Percentiles rank a stretch among this genome's conserved stretches.
Evolutionary conservation across 2,888 invertebrate species (phyloP).

Genomic region (Protonemura montana): DNA sequence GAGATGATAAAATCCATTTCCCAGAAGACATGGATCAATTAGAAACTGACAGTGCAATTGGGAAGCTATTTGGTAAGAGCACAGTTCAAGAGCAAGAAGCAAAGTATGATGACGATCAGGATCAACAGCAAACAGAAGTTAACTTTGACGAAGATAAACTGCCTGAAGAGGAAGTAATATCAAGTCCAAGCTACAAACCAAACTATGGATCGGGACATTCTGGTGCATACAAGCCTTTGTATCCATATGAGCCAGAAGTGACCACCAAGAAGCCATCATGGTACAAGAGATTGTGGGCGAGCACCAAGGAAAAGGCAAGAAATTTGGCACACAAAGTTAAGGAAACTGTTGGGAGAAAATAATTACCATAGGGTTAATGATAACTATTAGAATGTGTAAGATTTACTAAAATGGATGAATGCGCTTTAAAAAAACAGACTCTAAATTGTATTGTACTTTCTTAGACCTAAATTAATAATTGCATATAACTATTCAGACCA

Average conservation of each 20-base stretch:
- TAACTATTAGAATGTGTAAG: too few relatives aligned
- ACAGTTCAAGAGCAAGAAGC: not conserved
- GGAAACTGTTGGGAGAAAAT: conserved; percentile 44
- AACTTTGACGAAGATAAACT: not conserved
- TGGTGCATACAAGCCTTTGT: conserved; percentile 8
- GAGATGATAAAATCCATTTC: not conserved
- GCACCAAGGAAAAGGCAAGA: conserved; percentile 64
- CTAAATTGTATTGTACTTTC: too few relatives aligned
- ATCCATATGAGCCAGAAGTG: conserved; percentile 50
- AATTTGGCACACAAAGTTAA: conserved; percentile 56
- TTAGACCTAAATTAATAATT: too few relatives aligned
- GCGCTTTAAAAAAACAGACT: too few relatives aligned
- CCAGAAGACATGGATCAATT: not conserved
- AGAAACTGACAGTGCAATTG: conserved; percentile 28
- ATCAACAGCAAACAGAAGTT: conserved; percentile 26
- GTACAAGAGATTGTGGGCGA: conserved; percentile 64
- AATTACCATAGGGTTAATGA: not conserved
- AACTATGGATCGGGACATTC: conserved; percentile 7
- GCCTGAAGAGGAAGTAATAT: not conserved
- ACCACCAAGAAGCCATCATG: conserved; percentile 62
- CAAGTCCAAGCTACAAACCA: conserved; percentile 32
- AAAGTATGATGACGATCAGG: not conserved
- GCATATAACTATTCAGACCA: too few relatives aligned
- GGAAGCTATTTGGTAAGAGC: not conserved
- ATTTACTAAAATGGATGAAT: too few relatives aligned